These are phyloP conservation scores for Aurelia sp. DNA, from an alignment of 30 jellyfish, hydroid and myxozoan species.

Conservation along the genomic window DNA sequence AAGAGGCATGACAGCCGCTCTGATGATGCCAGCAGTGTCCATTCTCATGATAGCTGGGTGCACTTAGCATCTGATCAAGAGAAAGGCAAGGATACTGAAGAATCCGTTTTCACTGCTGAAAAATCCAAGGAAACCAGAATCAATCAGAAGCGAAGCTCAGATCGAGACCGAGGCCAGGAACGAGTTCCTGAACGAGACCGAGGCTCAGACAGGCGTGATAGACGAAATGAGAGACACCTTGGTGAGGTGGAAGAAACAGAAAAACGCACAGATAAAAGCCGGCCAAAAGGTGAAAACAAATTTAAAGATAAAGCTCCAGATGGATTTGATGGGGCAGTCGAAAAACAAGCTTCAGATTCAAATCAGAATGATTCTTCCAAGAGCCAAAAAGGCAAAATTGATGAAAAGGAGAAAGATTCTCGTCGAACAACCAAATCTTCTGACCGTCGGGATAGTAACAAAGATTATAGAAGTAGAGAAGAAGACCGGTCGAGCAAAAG, in stretches of 20 bases:
- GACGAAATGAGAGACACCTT: neutral
- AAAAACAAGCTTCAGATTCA: neutral
- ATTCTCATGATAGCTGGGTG: slow-evolving; percentile 78
- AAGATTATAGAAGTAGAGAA: neutral
- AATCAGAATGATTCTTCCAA: neutral
- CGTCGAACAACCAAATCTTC: slow-evolving; percentile 5
- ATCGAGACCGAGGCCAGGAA: neutral
- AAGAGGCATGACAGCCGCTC: slow-evolving; percentile 89
- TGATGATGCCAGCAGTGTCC: slow-evolving; percentile 87
- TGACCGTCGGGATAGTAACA: slow-evolving; percentile 5
- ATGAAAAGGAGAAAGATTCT: neutral
- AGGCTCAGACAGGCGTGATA: neutral
- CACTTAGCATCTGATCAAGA: slow-evolving; percentile 33
- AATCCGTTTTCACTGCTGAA: slow-evolving; percentile 1
- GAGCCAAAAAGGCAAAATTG: neutral
- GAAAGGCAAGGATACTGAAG: slow-evolving; percentile 40
- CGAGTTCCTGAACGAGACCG: neutral
- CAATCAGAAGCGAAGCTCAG: neutral
- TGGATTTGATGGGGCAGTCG: neutral
- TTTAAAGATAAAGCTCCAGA: neutral
- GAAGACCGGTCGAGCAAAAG: slow-evolving; percentile 9
- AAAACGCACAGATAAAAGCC: neutral
- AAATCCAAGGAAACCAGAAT: neutral
- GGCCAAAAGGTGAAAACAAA: neutral
- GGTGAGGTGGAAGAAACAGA: neutral